Conservation (phyloP, 2,888 invertebrate species). For the Malacosoma neustria region DNA sequence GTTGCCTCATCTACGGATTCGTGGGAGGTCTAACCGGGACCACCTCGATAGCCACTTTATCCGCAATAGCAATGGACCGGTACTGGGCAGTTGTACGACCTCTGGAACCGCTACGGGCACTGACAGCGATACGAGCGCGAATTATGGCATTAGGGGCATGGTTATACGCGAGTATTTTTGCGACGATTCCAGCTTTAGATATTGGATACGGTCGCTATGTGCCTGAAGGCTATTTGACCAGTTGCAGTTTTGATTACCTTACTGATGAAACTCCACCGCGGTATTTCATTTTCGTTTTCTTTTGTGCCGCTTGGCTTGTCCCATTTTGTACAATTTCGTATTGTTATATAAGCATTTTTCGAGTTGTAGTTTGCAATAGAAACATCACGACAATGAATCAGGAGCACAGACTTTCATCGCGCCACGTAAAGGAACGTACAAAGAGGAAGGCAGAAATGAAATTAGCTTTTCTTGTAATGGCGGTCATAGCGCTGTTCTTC, state of each 20-base stretch:
- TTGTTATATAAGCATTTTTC: slow-evolving; percentile 82
- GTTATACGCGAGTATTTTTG: slow-evolving; percentile 82
- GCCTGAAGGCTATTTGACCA: slow-evolving; percentile 88
- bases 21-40: slow-evolving; percentile 87
- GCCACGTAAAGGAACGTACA: slow-evolving; percentile 76
- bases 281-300: slow-evolving; percentile 83
- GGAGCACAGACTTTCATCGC: slow-evolving; percentile 65
- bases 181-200: slow-evolving; percentile 80
- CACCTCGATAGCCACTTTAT: slow-evolving; percentile 86
- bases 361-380: slow-evolving; percentile 74
- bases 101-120: slow-evolving; percentile 78
- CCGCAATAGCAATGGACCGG: slow-evolving; percentile 87
- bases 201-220: slow-evolving; percentile 85
- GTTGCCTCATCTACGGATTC: slow-evolving; percentile 86
- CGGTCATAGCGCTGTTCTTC: slow-evolving; percentile 83
- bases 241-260: slow-evolving; percentile 91
- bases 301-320: slow-evolving; percentile 83
- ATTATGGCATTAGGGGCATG: slow-evolving; percentile 79
- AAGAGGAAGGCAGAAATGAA: slow-evolving; percentile 82
- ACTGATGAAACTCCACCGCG: slow-evolving; percentile 76
- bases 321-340: slow-evolving; percentile 82
- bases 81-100: slow-evolving; percentile 89
- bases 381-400: slow-evolving; percentile 55
- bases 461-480: slow-evolving; percentile 79
- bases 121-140: slow-evolving; percentile 77